Base-by-base conservation (phyloP, 2,113 vertebrate species). In the Xenopus laevis region DNA sequence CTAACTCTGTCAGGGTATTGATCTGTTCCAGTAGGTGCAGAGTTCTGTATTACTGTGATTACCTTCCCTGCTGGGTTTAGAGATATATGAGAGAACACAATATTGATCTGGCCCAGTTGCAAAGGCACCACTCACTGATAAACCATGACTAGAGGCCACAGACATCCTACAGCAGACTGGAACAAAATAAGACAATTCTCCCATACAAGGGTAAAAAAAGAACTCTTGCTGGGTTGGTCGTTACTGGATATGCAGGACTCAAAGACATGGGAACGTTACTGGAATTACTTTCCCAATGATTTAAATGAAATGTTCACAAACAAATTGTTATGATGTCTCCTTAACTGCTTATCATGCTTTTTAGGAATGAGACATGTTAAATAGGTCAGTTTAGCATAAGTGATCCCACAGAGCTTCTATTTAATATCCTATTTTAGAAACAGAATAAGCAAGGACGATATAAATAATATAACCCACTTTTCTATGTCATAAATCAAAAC, bases 41-140 rank as follows among this genome's bases (percentile, higher is more conserved):
- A 90, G 93, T 91, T 89, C 86, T 83, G 82, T 79, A 86, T 89
- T 83, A 79, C 81, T 82, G 90, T 90, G 91, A 96, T 90, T 93
- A 92, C 89, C 91, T 93, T 84, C 86, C 93, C 92, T 86, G 91
- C 93, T 93, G 91, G 85, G 89, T 91, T 92, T 87, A 89, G 86
- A 91, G 86, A 86, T 84, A 85, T 87, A 86, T 92, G 89, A 86
- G 88, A 95, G 92, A 95, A 95, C 92, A 92, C 87, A 81, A 81
- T 95, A 99, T 99, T 90, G 96, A 99, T 96, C 92, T 85, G 89
- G 89, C 89, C 92, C 90, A 82, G 83, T 89, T 94, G 90, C 89
- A 73, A 84, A 92, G 92, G 94, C 93, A 89, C 92, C 94, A 94
- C 92, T 94, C 87, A 81, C 86, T 90, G 92, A 94, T 94, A 93